Percentiles rank a stretch among this genome's conserved stretches.
phyloP scores from a whole-genome alignment of 37 sponge, comb jelly and placozoan genomes.

The Chondrosia reniformis region DNA sequence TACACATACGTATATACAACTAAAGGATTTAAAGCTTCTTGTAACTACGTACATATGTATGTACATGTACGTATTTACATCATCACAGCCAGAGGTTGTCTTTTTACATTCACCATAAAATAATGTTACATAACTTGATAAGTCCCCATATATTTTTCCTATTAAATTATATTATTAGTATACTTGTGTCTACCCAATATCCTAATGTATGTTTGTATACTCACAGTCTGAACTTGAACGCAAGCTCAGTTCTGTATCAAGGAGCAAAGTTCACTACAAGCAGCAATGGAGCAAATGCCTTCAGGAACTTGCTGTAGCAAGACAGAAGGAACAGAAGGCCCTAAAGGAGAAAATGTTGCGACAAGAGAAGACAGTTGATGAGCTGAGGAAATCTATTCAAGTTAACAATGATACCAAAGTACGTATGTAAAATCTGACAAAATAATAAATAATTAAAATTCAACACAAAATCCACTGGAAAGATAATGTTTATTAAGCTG shows the following conservation, averaged over 20 bases:
- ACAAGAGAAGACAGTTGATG: constrained; percentile 56
- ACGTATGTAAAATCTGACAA: too few species aligned
- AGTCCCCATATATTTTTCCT: too few species aligned
- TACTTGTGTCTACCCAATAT: too few species aligned
- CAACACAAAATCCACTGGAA: too few species aligned
- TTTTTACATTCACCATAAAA: neutral
- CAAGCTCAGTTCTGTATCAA: constrained; percentile 55
- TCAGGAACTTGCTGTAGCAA: constrained; percentile 63
- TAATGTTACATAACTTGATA: neutral
- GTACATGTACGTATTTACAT: neutral
- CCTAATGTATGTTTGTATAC: too few species aligned
- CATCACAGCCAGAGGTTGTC: neutral
- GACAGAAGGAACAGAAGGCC: constrained; percentile 73
- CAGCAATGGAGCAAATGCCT: constrained; percentile 91
- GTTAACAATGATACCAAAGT: constrained; percentile 27
- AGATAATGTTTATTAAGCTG: too few species aligned
- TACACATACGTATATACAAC: neutral
- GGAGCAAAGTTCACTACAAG: constrained; percentile 92
- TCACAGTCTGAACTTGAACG: constrained; percentile 77
- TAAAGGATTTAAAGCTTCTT: too few species aligned
- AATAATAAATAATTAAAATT: too few species aligned
- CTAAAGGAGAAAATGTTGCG: constrained; percentile 52
- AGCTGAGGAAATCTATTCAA: constrained; percentile 22
- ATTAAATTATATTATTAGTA: too few species aligned
- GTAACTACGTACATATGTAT: neutral